Base-by-base conservation (phyloP, 2,888 invertebrate genomes). In the Ecliptopera silaceata region DNA sequence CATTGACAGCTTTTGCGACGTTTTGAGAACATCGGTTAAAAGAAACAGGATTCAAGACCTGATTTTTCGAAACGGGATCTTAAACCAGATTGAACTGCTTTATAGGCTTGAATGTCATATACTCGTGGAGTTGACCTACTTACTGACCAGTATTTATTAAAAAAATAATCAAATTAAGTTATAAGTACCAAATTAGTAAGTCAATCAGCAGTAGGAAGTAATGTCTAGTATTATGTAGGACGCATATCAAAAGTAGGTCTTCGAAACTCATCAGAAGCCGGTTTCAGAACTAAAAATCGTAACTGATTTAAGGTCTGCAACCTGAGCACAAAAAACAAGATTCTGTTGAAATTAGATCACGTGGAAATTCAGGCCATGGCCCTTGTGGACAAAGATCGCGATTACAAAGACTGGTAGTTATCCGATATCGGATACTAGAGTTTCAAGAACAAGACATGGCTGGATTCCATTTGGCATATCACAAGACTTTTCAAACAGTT, bases 1-100 rank as follows among this genome's bases (percentile, higher is more conserved):
- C 41, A 58, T 53, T 53, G 53, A 41, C 39, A 44, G 44, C 52
- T 48, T 44, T 48, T 48, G 54, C 52, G 50, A 58, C 55, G 54
- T 56, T 55, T 36, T 49, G 41, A 59, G 50, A 50, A 22, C 38
- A 34, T 47, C 51, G 47, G 48, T 55, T n/a, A 52, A 59, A 61
- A 54, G 56, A 55, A 64, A 59, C 59, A 57, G 55, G 59, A 64
- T 59, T 29, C 52, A 42, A 59, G 58, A 56, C 59, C 49, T 56
- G 60, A 60, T 54, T 65, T 56, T 56, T 58, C 38, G 39, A 32
- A 59, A 65, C 64, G 56, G 62, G 50, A 59, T 59, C 45, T 45
- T 15, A 55, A 61, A 64, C 58, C 42, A 32, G 58, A 47, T 53
- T 20, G 22, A 45, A 50, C 50, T 6, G 11, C 36, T 39, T 52